Base-by-base conservation (phyloP, 2,888 invertebrate species). In the Silvanus unidentatus region DNA sequence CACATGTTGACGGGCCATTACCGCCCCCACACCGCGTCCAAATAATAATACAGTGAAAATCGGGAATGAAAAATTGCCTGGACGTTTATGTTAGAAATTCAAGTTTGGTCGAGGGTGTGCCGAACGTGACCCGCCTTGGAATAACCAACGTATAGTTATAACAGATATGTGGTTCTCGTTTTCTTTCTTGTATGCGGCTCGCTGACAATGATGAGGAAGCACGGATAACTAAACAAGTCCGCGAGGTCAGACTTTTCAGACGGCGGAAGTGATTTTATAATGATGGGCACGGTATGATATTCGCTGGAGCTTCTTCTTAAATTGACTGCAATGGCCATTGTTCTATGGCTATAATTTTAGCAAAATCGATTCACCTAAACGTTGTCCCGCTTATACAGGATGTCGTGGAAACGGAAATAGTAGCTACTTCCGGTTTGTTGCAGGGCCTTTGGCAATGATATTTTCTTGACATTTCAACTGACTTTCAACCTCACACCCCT, bases 41-140 rank as follows among this genome's bases (percentile, higher is more conserved):
- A 59, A 68, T 70, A 66, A 66, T 68, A 71, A 71, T 71, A 70
- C 68, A 71, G 66, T 70, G 70, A 68, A 71, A 71, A 66, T 68
- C 65, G 65, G 63, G 65, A 66, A 68, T 72, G 72, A 72, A 72
- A 72, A 71, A 72, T 72, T 62, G 70, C 60, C 67, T 63, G 71
- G 71, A 72, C 72, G 62, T 68, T 69, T 68, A 65, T 63, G 63
- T 58, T 63, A 58, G 58, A 66, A 65, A 66, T 63, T 68, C 62
- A 59, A 37, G 53, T 47, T 49, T 52, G 57, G 63, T 56, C 64
- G 68, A 68, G 70, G 69, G 69, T 69, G 70, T 62, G 63, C 53
- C 56, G 58, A 59, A 71, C 72, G 71, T 71, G 73, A 63, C 54
- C 49, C 43, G 69, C 60, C 52, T 70, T 50, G 44, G 32, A 47